Base-by-base conservation (phyloP, 37 sponge, comb jelly and placozoan genomes). In the Halichondria panicea region DNA sequence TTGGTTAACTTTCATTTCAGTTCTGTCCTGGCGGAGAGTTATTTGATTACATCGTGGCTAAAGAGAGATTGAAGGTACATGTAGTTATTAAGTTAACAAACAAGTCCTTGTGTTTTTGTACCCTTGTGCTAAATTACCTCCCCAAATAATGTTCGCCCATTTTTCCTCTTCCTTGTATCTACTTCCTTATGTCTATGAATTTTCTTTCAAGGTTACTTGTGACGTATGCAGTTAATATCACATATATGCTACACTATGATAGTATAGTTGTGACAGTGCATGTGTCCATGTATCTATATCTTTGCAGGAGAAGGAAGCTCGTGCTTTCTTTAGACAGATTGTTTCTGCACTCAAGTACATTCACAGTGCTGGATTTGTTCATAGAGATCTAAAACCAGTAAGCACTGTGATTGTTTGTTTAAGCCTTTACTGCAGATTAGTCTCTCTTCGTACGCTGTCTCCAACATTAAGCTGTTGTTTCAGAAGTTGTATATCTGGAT, bases 11-110 rank as follows among this genome's bases (percentile, higher is more conserved):
- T 39, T 15, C n/a, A 36, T 44, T 84, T 34, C 76, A 95, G 95
- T 87, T 81, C 44, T 93, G 91, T 56, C 84, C 97, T 45, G 97
- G 97, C 38, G 97, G 97, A 38, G 97, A 96, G 60, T 41, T 96
- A 42, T 96, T 96, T 61, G 97, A 96, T 79, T 96, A 96, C 91
- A 96, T 96, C 19, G 94, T 96, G 21, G 93, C 97, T 53, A 77
- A 87, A 34, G 93, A 96, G 55, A 66, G 82, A 45, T 84, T 96
- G 4, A 83, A 75, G 79, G 94, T 94, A 53, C n/a, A n/a, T n/a
- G n/a, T n/a, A n/a, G n/a, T n/a, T n/a, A n/a, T n/a, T n/a, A n/a
- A n/a, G n/a, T n/a, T n/a, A n/a, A n/a, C n/a, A n/a, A n/a, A n/a
- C n/a, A n/a, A n/a, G n/a, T n/a, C n/a, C n/a, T n/a, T n/a, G n/a